These are phyloP conservation scores for Panzeria rudis DNA, from an alignment of 2,888 invertebrate genomes.

Conservation along the genomic window DNA sequence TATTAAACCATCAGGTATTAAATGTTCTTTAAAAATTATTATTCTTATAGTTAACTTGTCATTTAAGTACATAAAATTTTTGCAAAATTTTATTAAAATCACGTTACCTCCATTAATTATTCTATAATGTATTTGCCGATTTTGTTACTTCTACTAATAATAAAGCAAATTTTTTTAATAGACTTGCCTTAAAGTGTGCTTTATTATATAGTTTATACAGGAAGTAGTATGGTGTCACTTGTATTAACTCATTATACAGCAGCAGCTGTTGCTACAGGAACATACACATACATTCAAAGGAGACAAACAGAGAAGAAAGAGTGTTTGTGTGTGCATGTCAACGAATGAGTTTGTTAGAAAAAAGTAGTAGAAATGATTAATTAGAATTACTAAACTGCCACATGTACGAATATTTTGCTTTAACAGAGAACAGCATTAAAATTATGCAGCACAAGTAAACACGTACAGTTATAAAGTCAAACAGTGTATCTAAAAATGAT, in stretches of 20 bases:
- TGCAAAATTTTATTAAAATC: constrained; percentile 56
- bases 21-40: constrained; percentile 1
- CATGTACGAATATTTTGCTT: constrained; percentile 60
- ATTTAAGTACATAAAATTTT: constrained; percentile 29
- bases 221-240: constrained; percentile 37
- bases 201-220: constrained; percentile 35
- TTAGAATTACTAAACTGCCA: constrained; percentile 66
- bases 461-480: constrained; percentile 6
- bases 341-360: neutral
- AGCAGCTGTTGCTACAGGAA: constrained; percentile 49
- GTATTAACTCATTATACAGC: constrained; percentile 58
- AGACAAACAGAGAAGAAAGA: neutral
- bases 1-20: constrained; percentile 2
- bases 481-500: neutral
- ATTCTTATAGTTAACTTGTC: constrained; percentile 9
- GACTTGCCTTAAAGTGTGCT: constrained; percentile 33
- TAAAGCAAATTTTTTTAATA: neutral
- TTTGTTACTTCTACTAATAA: constrained; percentile 1
- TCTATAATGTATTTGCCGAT: constrained; percentile 27
- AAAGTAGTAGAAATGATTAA: constrained; percentile 61
- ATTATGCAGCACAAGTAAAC: neutral
- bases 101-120: constrained; percentile 67
- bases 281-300: neutral
- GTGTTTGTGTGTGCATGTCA: neutral
- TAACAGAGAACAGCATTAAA: constrained; percentile 1